Percentiles rank a stretch among this genome's conserved stretches.
Evolutionary conservation across 37 sponge, comb jelly and placozoan genomes (phyloP).

Genomic region (Beroe ovata): DNA sequence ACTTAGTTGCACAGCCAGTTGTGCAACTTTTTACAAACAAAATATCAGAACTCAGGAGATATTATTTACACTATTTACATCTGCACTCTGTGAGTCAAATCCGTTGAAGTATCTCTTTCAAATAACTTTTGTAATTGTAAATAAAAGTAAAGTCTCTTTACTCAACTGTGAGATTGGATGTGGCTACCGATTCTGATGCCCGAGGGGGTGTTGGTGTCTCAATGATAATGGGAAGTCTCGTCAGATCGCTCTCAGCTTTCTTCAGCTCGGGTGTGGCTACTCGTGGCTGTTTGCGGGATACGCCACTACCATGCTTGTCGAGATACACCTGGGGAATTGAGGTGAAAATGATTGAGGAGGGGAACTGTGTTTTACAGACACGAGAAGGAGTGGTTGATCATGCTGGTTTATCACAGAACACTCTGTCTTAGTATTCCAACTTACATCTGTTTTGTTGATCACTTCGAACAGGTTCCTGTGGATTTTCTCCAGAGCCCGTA

Average conservation of each 20-base stretch:
- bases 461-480: slow-evolving; percentile 52
- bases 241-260: slow-evolving; percentile 42
- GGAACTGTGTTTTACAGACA: too few relatives aligned
- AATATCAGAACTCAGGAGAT: background rate
- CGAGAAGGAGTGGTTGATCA: too few relatives aligned
- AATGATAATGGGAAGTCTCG: slow-evolving; percentile 49
- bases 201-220: slow-evolving; percentile 30
- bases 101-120: background rate
- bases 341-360: too few relatives aligned
- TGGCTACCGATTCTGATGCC: background rate
- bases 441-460: slow-evolving; percentile 46
- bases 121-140: too few relatives aligned
- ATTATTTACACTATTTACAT: background rate
- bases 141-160: too few relatives aligned
- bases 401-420: too few relatives aligned
- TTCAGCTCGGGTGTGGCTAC: slow-evolving; percentile 39
- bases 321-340: slow-evolving; percentile 38
- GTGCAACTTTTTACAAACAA: too few relatives aligned
- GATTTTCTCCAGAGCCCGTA: slow-evolving; percentile 28
- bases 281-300: slow-evolving; percentile 34
- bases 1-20: too few relatives aligned
- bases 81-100: background rate
- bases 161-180: background rate
- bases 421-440: too few relatives aligned
- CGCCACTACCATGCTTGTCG: slow-evolving; percentile 59